A percentile compares a stretch with the other conserved stretches of the same genome.
phyloP scores from a whole-genome alignment of 1,140 invertebrate species.

The Marisa cornuarietis region DNA sequence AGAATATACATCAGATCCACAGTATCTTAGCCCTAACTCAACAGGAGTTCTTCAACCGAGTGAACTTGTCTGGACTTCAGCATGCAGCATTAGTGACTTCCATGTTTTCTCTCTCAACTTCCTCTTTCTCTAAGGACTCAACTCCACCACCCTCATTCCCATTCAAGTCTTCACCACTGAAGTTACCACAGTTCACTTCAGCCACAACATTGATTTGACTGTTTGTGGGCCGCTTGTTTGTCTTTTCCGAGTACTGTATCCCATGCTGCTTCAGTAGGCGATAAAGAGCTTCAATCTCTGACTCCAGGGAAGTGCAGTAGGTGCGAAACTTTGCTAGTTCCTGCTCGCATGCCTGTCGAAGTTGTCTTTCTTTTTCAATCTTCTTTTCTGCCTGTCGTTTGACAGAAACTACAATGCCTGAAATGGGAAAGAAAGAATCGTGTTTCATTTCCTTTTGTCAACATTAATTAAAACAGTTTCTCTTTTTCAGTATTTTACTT shows the following conservation, averaged over 20 bases:
- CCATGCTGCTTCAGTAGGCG: conserved; percentile 53
- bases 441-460: not conserved
- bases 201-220: conserved; percentile 47
- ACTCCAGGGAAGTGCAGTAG: conserved; percentile 57
- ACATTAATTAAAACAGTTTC: not conserved
- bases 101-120: not conserved
- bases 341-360: conserved; percentile 58
- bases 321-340: conserved; percentile 62
- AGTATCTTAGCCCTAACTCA: not conserved
- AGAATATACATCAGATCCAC: not conserved
- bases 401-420: conserved; percentile 65
- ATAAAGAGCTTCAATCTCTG: conserved; percentile 55
- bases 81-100: not conserved
- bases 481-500: not conserved
- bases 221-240: conserved; percentile 33
- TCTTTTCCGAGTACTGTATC: conserved; percentile 43
- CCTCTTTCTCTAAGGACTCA: not conserved
- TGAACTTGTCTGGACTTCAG: not conserved
- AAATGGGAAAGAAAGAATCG: conserved; percentile 25
- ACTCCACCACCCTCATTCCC: not conserved
- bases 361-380: conserved; percentile 52
- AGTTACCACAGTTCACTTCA: conserved; percentile 39
- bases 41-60: not conserved
- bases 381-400: conserved; percentile 63
- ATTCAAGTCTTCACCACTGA: not conserved